phyloP scores from a whole-genome alignment of 2,113 vertebrate genomes.

The Cyphomyrus plagiostoma region DNA sequence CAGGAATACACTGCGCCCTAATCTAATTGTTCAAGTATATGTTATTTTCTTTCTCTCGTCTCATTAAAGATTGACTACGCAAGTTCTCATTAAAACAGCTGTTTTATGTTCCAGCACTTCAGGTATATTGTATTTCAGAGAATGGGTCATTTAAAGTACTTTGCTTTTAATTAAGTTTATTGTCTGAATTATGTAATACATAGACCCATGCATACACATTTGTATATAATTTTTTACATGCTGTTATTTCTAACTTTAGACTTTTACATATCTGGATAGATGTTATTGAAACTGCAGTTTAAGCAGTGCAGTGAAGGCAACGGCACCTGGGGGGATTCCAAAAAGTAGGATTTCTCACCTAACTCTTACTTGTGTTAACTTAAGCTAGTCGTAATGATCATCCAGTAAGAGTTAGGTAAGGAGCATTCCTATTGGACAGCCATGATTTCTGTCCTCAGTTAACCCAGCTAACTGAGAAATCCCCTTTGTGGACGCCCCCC shows the following conservation, averaged over 20 bases:
- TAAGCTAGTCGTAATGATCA: not conserved
- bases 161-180: not conserved
- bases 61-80: not conserved
- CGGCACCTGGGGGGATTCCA: not conserved
- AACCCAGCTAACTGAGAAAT: not conserved
- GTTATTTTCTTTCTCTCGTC: not conserved
- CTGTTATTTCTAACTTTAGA: not conserved
- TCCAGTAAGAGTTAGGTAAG: not conserved
- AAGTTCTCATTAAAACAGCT: not conserved
- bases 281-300: not conserved
- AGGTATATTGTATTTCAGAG: not conserved
- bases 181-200: not conserved
- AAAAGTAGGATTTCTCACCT: not conserved
- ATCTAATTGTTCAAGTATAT: not conserved
- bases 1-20: not conserved
- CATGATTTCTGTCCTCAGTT: not conserved
- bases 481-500: not conserved
- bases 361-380: not conserved
- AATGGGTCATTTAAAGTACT: not conserved
- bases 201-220: not conserved
- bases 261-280: not conserved
- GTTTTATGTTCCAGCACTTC: not conserved
- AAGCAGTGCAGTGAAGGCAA: not conserved
- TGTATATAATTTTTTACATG: not conserved
- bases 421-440: not conserved